phyloP scores from a whole-genome alignment of 23 tunicate genomes.

The Oikopleura vanhoeffeni region DNA sequence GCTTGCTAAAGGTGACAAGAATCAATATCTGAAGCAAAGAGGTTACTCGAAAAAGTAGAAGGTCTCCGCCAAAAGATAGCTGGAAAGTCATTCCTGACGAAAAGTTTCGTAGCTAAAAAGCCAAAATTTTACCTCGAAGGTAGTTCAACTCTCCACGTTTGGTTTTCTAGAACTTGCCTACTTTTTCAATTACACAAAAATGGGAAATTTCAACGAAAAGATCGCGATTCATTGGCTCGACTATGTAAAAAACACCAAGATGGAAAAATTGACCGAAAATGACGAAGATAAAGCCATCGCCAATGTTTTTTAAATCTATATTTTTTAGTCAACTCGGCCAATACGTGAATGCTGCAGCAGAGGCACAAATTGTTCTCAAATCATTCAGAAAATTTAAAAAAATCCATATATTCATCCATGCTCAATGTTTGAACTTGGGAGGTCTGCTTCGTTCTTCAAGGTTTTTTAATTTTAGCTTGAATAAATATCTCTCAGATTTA shows the following conservation, averaged over 20 bases:
- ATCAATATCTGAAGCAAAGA: too few relatives aligned
- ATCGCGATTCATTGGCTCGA: too few relatives aligned
- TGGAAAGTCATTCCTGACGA: slow-evolving; percentile 69
- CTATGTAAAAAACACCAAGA: neutral
- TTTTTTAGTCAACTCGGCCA: neutral
- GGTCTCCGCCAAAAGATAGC: slow-evolving; percentile 36
- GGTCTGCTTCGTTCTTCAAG: neutral
- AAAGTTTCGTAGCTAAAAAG: slow-evolving; percentile 61
- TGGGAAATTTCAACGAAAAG: too few relatives aligned
- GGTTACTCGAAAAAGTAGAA: too few relatives aligned
- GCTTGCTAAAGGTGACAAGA: too few relatives aligned
- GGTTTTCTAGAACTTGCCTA: neutral
- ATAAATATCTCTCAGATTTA: too few relatives aligned
- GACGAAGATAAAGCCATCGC: neutral
- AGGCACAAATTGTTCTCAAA: neutral
- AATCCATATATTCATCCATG: neutral
- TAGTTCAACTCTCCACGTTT: neutral
- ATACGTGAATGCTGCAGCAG: neutral
- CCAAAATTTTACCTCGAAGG: slow-evolving; percentile 16
- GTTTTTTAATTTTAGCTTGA: neutral
- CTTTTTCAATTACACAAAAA: neutral
- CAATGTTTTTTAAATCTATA: neutral
- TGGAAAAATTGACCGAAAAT: neutral
- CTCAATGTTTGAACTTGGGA: neutral
- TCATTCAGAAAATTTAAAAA: neutral